Evolutionary conservation across 2,888 invertebrate genomes (phyloP), one percentile per base, ranked within the genome.

Genomic region (Iselma pallidipennis): DNA sequence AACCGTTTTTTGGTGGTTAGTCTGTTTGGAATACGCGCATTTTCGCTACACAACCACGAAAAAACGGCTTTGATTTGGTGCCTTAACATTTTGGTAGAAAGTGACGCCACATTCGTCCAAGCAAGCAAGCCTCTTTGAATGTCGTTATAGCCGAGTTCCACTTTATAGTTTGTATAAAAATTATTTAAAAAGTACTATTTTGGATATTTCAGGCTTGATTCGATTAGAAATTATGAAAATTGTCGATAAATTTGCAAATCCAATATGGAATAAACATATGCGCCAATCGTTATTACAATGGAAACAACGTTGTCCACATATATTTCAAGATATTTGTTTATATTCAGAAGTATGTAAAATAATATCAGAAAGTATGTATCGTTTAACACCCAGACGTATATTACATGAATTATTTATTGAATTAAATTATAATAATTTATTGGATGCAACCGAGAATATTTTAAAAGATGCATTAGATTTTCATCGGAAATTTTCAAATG

Each of bases 351-450:
- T 96, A 12, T 91, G 93, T 78, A 88, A 88, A 65, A 84, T 93
- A 59, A 83, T 97, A 58, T 88, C 92, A 0, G 86, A 88, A 56
- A 91, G 90, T 78, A 90, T 91, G 48, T 96, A 94, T 81, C 88
- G 95, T 76, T 84, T 96, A 76, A 87, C 88, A 64, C 90, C 95
- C 2, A 86, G 97, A 10, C 87, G 95, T 58, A 94, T 96, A 81
- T 84, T 98, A 28, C 97, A 98, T 80, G 98, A 98, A 80, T 84
- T 98, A 33, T 98, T 98, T 81, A 85, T 94, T 54, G 97, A 97
- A 76, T 85, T 93, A 23, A 85, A 86, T 74, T 94, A 92, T 77
- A 89, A 90, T 52, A 85, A 84, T 67, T 86, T 89, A 70, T 81
- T 82, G 49, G 72, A 74, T 23, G 86, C 86, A 64, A 85, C 87